Base-by-base conservation (phyloP, 37 sponge, comb jelly and placozoan genomes). In the Theonella swinhoei region DNA sequence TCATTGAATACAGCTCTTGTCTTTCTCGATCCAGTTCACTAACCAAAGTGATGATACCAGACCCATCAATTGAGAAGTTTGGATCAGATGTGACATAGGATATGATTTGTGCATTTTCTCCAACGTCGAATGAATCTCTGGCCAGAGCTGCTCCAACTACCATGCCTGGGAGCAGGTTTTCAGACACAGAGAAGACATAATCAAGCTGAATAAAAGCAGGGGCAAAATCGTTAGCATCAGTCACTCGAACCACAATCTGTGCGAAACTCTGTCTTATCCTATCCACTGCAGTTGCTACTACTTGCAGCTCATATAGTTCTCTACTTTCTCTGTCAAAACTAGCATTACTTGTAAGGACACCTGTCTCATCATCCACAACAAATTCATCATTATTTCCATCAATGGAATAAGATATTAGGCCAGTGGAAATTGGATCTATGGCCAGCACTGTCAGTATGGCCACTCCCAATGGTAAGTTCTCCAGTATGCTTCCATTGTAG, bases 101-200 rank as follows among this genome's bases (percentile, higher is more conserved):
- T 19, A 65, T 60, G 0, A 92, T 74, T 2, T 34, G 43, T 38
- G 88, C 85, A 80, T 92, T 92, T 0, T 0, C 26, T 0, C 88
- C 81, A 22, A 75, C 66, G 29, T 88, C 92, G 25, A 22, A 28
- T 25, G 4, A 20, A 64, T 94, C 94, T 2, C 54, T 60, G 19
- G 94, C 94, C 31, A 72, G 37, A 2, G 90, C 88, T 20, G 31
- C 36, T 28, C 88, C 94, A 20, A 93, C 81, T 3, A 76, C 7
- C 0, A 73, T 36, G 30, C 84, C 87, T 68, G 47, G 22, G 19
- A 35, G 9, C 11, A 38, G 25, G 38, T 88, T 76, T 64, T 90
- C 94, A 17, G 25, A 54, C 19, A 84, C 70, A 4, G 59, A 31
- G 67, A 90, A 90, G 60, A 4, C 62, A 62, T 84, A 87, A 4